phyloP scores from a whole-genome alignment of 2,888 invertebrate species.

The Cecidostiba fungosa region DNA sequence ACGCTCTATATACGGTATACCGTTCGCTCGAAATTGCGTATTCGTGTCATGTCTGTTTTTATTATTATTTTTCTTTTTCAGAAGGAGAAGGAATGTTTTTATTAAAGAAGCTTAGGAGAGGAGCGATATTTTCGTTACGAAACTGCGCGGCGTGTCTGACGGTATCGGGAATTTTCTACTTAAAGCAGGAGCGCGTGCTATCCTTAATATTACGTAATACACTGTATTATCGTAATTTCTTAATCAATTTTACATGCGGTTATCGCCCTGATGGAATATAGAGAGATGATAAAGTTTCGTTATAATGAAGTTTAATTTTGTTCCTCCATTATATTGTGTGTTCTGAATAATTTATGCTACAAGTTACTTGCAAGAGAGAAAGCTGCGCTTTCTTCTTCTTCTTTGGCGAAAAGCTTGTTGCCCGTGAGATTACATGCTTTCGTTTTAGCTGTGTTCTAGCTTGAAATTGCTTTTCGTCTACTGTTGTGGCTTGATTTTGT shows the following conservation, averaged over 20 bases:
- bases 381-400: too few relatives aligned
- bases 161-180: not conserved
- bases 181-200: not conserved
- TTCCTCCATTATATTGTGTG: not conserved
- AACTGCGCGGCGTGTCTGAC: not conserved
- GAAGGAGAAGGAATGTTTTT: too few relatives aligned
- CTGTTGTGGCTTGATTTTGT: not conserved
- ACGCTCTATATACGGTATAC: not conserved
- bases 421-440: not conserved
- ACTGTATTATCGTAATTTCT: not conserved
- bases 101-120: not conserved
- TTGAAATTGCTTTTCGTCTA: not conserved
- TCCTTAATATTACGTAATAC: not conserved
- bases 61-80: too few relatives aligned
- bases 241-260: conserved; percentile 4
- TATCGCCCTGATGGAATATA: not conserved
- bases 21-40: not conserved
- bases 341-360: not conserved
- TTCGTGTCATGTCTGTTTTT: too few relatives aligned
- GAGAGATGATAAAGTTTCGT: not conserved
- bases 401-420: not conserved
- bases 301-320: not conserved
- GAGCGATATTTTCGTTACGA: not conserved
- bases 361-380: not conserved
- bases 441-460: not conserved